These are phyloP conservation scores for Dichetophora obliterata DNA, from an alignment of 2,888 invertebrate genomes.

Conservation along the genomic window DNA sequence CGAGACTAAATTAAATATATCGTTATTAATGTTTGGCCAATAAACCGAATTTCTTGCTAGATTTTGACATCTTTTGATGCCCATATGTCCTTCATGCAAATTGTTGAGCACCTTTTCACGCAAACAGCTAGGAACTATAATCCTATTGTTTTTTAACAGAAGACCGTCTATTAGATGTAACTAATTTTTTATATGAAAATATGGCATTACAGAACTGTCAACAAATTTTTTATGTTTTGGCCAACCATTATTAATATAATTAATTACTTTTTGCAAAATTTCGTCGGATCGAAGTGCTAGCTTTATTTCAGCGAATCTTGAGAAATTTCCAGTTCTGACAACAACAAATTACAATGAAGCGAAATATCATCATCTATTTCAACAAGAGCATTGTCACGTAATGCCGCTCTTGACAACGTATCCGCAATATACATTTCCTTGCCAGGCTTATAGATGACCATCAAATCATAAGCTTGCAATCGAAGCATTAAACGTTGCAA, in stretches of 20 bases:
- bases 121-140: conserved; percentile 49
- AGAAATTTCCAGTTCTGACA: background rate
- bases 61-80: conserved; percentile 3
- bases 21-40: too few species aligned
- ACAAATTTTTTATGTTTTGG: background rate
- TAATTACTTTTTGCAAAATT: background rate
- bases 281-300: background rate
- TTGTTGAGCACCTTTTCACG: conserved; percentile 49
- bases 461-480: background rate
- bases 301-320: background rate
- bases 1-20: conserved; percentile 15
- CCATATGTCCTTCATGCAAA: conserved; percentile 54
- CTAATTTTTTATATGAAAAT: conserved; percentile 18
- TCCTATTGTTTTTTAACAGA: conserved; percentile 39
- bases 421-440: background rate
- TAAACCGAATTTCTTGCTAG: too few species aligned
- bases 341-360: conserved; percentile 30
- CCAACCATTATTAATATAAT: background rate
- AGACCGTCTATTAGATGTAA: conserved; percentile 40
- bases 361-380: conserved; percentile 26
- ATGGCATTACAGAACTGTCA: background rate
- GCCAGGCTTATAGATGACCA: conserved; percentile 28
- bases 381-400: background rate
- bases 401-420: too few species aligned
- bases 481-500: conserved; percentile 19